These are phyloP conservation scores for Stylophora pistillata DNA, from an alignment of 64 coral and sea anemone genomes.

Conservation along the genomic window DNA sequence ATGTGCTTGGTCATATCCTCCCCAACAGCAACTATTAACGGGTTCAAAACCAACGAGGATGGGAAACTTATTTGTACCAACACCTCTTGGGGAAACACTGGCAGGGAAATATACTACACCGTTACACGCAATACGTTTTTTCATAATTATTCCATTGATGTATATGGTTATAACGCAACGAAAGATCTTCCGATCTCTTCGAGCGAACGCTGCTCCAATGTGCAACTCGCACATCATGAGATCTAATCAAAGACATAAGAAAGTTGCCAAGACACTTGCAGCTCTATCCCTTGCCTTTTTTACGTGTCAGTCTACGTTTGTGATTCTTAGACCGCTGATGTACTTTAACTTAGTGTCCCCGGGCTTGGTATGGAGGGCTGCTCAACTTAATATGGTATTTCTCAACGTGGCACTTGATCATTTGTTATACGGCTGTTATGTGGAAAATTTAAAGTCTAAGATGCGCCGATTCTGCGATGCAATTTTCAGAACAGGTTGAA, in stretches of 20 bases:
- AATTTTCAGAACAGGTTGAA: too few species aligned
- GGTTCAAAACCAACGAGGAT: not conserved
- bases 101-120: not conserved
- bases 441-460: not conserved
- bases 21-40: not conserved
- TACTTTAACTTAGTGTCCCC: not conserved
- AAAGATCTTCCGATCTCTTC: not conserved
- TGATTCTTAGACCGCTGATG: not conserved
- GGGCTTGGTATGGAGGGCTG: not conserved
- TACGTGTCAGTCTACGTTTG: not conserved
- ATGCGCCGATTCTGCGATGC: not conserved
- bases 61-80: not conserved
- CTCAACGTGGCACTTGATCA: not conserved
- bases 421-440: not conserved
- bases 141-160: not conserved
- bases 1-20: not conserved
- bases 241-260: not conserved
- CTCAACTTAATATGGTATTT: not conserved
- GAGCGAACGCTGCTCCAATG: not conserved
- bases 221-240: not conserved
- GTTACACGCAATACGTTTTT: not conserved
- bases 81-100: not conserved
- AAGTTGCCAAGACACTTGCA: conserved; percentile 4
- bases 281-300: not conserved
- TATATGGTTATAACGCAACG: not conserved